These are phyloP conservation scores for Arvicanthis niloticus DNA, from an alignment of 2,113 vertebrate species.

Conservation along the genomic window DNA sequence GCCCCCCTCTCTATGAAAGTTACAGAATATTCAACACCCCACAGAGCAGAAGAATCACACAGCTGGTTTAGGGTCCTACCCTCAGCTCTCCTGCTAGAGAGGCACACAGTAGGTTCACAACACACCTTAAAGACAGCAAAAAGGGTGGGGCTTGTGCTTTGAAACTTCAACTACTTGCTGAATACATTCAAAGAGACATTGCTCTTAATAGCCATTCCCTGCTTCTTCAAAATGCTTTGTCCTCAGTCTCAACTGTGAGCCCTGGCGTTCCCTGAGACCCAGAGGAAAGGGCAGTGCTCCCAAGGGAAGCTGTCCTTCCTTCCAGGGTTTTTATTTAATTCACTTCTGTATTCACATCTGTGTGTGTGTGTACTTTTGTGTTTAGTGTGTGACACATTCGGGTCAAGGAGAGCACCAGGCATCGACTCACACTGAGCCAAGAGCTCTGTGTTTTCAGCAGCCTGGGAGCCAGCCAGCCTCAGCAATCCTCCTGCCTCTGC, in stretches of 20 bases:
- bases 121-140: not conserved
- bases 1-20: slow-evolving; percentile 59
- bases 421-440: no score
- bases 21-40: slow-evolving; percentile 63
- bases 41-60: not conserved
- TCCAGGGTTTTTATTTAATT: not conserved
- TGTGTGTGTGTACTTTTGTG: not conserved
- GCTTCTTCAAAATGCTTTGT: slow-evolving; percentile 61
- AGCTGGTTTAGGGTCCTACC: not conserved
- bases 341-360: not conserved
- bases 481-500: no score
- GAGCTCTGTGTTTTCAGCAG: not conserved
- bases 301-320: not conserved
- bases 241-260: slow-evolving; percentile 61
- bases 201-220: slow-evolving; percentile 69
- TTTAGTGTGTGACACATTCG: no score
- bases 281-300: slow-evolving; percentile 36
- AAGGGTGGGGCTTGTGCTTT: not conserved
- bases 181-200: slow-evolving; percentile 71
- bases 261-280: slow-evolving; percentile 45
- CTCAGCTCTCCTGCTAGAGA: not conserved
- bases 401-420: not conserved
- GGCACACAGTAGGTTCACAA: slow-evolving; percentile 69
- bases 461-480: no score
- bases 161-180: slow-evolving; percentile 58